phyloP scores from a whole-genome alignment of 2,113 vertebrate species.

The Scopus umbretta region DNA sequence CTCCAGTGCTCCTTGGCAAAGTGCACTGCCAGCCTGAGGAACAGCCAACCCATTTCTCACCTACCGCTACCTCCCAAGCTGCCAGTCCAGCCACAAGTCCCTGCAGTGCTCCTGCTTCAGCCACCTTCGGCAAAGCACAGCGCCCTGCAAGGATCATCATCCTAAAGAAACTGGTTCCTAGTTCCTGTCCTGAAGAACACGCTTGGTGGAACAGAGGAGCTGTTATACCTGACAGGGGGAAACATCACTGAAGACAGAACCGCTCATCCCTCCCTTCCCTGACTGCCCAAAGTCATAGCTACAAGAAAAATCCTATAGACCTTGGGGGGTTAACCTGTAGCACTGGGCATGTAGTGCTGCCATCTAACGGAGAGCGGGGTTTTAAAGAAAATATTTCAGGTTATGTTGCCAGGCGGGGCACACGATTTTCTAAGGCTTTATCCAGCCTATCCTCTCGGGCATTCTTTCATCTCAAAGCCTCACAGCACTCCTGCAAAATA shows the following conservation, averaged over 20 bases:
- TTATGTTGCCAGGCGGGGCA: background rate
- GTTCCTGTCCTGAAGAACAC: background rate
- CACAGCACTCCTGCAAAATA: background rate
- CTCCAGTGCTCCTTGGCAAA: background rate
- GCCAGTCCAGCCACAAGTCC: too few species aligned
- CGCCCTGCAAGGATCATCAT: accelerated
- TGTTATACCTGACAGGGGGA: background rate
- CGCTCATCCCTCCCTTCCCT: background rate
- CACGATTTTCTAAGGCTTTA: background rate
- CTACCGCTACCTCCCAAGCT: accelerated
- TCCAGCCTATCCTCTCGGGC: background rate
- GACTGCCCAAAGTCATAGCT: background rate
- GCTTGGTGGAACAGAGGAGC: accelerated
- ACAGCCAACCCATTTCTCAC: background rate
- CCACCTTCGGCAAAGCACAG: background rate
- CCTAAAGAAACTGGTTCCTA: background rate
- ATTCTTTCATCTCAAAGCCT: background rate
- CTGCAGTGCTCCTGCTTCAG: background rate
- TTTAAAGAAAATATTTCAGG: background rate
- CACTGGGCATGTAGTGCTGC: background rate
- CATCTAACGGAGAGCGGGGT: background rate
- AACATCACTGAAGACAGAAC: background rate
- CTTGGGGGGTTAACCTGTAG: background rate
- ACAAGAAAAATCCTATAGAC: background rate
- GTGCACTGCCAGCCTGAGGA: background rate